These are phyloP conservation scores for Netelia melanura DNA, from an alignment of 2,888 invertebrate species.

Conservation along the genomic window DNA sequence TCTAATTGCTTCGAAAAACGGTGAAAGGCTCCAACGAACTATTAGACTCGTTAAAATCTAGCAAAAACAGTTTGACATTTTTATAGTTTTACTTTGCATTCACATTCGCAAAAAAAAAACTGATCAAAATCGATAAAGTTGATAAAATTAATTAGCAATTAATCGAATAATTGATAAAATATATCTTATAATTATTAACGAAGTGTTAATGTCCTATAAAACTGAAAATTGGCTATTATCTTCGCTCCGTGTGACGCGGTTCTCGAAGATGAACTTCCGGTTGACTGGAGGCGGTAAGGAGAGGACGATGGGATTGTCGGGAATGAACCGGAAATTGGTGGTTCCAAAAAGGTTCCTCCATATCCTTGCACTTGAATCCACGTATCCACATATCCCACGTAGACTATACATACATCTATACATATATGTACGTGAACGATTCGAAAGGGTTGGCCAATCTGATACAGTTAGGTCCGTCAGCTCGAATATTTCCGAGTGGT, in stretches of 20 bases:
- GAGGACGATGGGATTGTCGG: conserved; percentile 42
- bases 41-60: background rate
- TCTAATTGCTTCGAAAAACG: conserved; percentile 2
- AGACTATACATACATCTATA: conserved; percentile 3
- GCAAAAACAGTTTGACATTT: background rate
- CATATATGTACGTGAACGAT: conserved; percentile 54
- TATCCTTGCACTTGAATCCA: conserved; percentile 62
- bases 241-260: background rate
- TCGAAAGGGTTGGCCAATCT: conserved; percentile 82
- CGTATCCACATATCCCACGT: conserved; percentile 21
- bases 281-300: conserved; percentile 10
- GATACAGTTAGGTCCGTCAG: conserved; percentile 75
- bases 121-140: background rate
- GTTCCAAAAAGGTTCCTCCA: conserved; percentile 69
- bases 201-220: background rate
- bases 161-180: background rate
- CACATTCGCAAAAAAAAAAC: background rate
- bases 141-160: background rate
- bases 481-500: conserved; percentile 69
- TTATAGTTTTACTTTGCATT: background rate
- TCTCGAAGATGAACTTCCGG: conserved; percentile 13
- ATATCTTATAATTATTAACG: too few species aligned
- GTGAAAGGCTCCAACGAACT: conserved; percentile 1
- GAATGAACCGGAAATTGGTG: conserved; percentile 72
- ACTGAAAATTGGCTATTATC: background rate